Evolutionary conservation across 2,888 invertebrate species (phyloP).

Genomic region (Syritta pipiens): DNA sequence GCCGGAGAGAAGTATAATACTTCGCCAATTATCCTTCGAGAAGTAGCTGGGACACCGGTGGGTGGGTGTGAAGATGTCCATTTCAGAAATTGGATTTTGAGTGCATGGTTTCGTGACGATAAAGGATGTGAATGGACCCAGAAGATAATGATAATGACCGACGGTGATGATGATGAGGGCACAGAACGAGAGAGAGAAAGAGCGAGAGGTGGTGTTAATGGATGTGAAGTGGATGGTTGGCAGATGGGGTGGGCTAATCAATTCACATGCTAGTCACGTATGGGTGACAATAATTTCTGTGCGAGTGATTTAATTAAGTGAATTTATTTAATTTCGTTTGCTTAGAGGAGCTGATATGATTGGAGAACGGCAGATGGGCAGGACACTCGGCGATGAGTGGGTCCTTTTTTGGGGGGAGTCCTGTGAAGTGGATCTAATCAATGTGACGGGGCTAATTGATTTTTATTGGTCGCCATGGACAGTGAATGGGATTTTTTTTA

Average conservation of each 20-base stretch:
- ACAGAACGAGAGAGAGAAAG: neutral
- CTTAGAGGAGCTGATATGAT: neutral
- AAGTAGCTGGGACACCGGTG: neutral
- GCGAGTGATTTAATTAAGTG: conserved; percentile 56
- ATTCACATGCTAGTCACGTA: conserved; percentile 59
- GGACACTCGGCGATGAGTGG: neutral
- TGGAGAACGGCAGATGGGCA: neutral
- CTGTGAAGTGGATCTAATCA: neutral
- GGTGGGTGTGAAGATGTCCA: conserved; percentile 13
- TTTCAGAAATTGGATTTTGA: conserved; percentile 58
- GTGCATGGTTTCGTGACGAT: conserved; percentile 54
- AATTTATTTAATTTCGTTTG: conserved; percentile 52
- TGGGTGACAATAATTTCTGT: conserved; percentile 50
- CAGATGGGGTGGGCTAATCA: conserved; percentile 10
- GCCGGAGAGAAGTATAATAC: neutral
- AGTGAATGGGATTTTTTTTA: no score
- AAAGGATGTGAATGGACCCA: conserved; percentile 46
- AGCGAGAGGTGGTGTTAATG: neutral
- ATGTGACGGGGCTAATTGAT: conserved; percentile 3
- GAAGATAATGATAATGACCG: conserved; percentile 31
- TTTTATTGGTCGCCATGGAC: no score
- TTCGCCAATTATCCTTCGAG: neutral
- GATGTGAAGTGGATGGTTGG: neutral
- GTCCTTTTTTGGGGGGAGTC: neutral
- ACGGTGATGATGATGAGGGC: conserved; percentile 11